Evolutionary conservation across 2,113 vertebrate genomes (phyloP), one percentile per base, ranked within the genome.

Genomic region (Anarhynchus alexandrinus): DNA sequence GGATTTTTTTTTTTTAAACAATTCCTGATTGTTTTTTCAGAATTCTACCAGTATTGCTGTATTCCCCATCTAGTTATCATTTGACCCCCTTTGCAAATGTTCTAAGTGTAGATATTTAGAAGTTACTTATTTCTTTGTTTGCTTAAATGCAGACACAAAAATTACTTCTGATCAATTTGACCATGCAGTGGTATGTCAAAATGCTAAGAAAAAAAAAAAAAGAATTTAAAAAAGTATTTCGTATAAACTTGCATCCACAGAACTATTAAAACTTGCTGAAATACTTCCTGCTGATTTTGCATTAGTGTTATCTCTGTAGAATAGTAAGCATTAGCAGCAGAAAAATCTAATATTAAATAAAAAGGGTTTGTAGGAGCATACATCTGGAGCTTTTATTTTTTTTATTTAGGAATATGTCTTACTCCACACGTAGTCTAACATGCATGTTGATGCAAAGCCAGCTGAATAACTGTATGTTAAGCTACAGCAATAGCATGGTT

Each of bases 1-100:
- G 96, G 32, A 82, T 47, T 91, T 72, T 80, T 67, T 80, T 67
- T 36, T 59, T 85, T 69, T 80, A 20, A 69, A 26, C 16, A 69
- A 19, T 65, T 88, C 40, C 12, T 62, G 57, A 80, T 3, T 16
- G 3, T 3, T 17, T 81, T 72, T 86, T 86, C 26, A 17, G 54
- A 65, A 38, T 88, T 73, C 38, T 88, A 4, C 18, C 15, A 12
- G 14, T 45, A 29, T 87, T 81, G 58, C 32, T 81, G 12, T 90
- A 43, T 66, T 83, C 10, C 9, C 16, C 4, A 0, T 57, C 12
- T 82, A 57, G 42, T 57, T 62, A n/a, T 59, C 5, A 66, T 86
- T 45, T 34, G 40, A 79, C 18, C 13, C 5, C 12, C 59, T 69
- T 61, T 86, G 40, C 16, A 58, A 72, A 23, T 86, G 10, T 51